Evolutionary conservation across 1,140 invertebrate species (phyloP).

Genomic region (Drosophila melanogaster): DNA sequence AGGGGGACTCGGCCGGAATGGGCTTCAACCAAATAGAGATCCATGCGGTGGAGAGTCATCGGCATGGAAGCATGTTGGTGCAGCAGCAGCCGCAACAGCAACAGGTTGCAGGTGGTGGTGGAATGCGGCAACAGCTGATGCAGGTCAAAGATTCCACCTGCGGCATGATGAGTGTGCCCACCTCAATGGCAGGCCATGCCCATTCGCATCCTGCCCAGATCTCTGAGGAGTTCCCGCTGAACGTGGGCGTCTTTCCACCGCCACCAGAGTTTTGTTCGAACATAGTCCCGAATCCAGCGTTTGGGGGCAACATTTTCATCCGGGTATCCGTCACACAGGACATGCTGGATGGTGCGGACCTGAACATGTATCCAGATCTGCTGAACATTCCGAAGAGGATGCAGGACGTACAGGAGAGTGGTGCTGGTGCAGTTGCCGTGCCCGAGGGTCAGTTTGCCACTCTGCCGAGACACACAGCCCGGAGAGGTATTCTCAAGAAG

Average conservation of each 20-base stretch:
- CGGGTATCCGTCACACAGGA: slow-evolving; percentile 90
- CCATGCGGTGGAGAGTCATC: slow-evolving; percentile 88
- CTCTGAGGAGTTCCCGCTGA: slow-evolving; percentile 82
- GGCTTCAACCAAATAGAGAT: slow-evolving; percentile 89
- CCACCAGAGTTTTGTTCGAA: slow-evolving; percentile 88
- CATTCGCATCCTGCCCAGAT: slow-evolving; percentile 62
- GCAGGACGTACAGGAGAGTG: slow-evolving; percentile 83
- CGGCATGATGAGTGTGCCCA: slow-evolving; percentile 78
- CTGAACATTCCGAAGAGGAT: slow-evolving; percentile 88
- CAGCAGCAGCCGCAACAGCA: slow-evolving; percentile 53
- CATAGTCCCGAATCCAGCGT: slow-evolving; percentile 85
- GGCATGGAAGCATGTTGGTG: slow-evolving; percentile 52
- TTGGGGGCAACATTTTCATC: slow-evolving; percentile 90
- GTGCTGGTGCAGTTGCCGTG: slow-evolving; percentile 62
- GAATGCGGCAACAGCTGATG: slow-evolving; percentile 70
- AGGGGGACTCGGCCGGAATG: slow-evolving; percentile 78
- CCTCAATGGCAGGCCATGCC: slow-evolving; percentile 71
- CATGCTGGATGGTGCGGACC: slow-evolving; percentile 85
- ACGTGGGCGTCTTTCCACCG: slow-evolving; percentile 87
- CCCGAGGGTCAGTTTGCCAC: slow-evolving; percentile 86
- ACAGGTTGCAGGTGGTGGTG: slow-evolving; percentile 12
- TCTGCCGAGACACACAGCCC: slow-evolving; percentile 85
- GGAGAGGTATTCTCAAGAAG: slow-evolving; percentile 81
- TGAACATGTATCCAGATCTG: slow-evolving; percentile 90
- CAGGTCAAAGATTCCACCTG: slow-evolving; percentile 78